A percentile compares a stretch with the other conserved stretches of the same genome.
Conservation (phyloP, 2,888 invertebrate genomes). For the Drosophila neotestacea region DNA sequence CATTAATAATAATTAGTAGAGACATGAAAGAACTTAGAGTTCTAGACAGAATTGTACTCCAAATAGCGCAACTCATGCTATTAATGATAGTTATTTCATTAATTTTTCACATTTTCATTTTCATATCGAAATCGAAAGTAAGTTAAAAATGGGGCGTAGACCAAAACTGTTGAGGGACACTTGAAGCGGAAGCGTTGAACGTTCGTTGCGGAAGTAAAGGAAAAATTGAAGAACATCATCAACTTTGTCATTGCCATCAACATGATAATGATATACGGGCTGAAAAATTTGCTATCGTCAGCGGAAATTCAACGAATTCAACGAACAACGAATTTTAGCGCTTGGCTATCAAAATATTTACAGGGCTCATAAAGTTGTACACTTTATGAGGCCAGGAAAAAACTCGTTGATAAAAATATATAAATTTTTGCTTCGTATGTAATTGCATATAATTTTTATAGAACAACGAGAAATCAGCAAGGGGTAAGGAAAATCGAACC, state of each 20-base stretch:
- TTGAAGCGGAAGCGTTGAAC: conserved; percentile 49
- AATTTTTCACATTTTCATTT: conserved; percentile 9
- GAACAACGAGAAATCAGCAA: conserved; percentile 65
- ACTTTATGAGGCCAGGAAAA: conserved; percentile 61
- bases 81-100: conserved; percentile 48
- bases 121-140: conserved; percentile 40
- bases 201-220: conserved; percentile 44
- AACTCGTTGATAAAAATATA: conserved; percentile 13
- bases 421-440: conserved; percentile 39
- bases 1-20: conserved; percentile 76
- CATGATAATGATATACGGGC: conserved; percentile 24
- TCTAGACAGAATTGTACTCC: background rate
- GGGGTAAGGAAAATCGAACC: conserved; percentile 55
- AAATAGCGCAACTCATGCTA: conserved; percentile 36
- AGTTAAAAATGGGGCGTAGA: conserved; percentile 43
- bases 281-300: conserved; percentile 55
- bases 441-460: conserved; percentile 79
- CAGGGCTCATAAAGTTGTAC: conserved; percentile 64
- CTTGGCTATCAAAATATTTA: conserved; percentile 76
- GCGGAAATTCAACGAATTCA: conserved; percentile 43
- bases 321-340: conserved; percentile 39
- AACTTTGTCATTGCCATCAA: conserved; percentile 14
- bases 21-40: conserved; percentile 32
- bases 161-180: conserved; percentile 28
- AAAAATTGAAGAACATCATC: conserved; percentile 8